Conservation (phyloP, 2,113 vertebrate genomes). For the Oryzias celebensis region DNA sequence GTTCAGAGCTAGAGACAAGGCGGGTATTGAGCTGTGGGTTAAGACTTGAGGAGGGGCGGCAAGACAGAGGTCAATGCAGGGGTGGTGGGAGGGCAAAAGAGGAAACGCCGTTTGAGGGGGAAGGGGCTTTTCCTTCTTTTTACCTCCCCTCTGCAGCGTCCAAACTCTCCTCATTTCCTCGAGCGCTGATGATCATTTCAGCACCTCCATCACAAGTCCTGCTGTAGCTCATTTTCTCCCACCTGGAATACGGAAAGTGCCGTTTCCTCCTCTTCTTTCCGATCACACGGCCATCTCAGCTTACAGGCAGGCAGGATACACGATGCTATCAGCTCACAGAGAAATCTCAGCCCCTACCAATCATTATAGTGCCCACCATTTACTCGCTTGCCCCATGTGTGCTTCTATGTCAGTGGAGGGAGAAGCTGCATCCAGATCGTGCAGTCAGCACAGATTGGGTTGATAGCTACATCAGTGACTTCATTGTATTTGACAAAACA, state of each 20-base stretch:
- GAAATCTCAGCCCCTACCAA: conserved; percentile 76
- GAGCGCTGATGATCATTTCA: conserved; percentile 23
- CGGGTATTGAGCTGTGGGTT: conserved; percentile 59
- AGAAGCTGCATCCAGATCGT: conserved; percentile 66
- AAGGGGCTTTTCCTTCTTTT: conserved; percentile 11
- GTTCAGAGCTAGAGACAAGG: conserved; percentile 52
- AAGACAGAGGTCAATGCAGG: conserved; percentile 48
- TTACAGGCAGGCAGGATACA: conserved; percentile 52
- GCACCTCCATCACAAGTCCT: background rate
- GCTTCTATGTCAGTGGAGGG: conserved; percentile 33
- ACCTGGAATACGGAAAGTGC: conserved; percentile 37
- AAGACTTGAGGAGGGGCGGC: conserved; percentile 44
- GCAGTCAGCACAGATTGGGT: conserved; percentile 76
- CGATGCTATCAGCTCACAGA: conserved; percentile 66
- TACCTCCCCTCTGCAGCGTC: conserved; percentile 28
- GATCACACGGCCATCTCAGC: conserved; percentile 26
- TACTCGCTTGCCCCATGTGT: conserved; percentile 60
- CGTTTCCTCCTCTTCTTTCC: conserved; percentile 10
- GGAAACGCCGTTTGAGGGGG: conserved; percentile 54
- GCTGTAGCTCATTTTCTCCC: conserved; percentile 29
- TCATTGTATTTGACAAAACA: conserved; percentile 62
- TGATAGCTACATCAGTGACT: conserved; percentile 63
- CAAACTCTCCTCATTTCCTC: conserved; percentile 35
- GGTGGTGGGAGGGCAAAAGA: conserved; percentile 35
- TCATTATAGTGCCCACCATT: conserved; percentile 70